Evolutionary conservation across 2,113 vertebrate genomes (phyloP), one percentile per base, ranked within the genome.

Genomic region (Diglossa brunneiventris): DNA sequence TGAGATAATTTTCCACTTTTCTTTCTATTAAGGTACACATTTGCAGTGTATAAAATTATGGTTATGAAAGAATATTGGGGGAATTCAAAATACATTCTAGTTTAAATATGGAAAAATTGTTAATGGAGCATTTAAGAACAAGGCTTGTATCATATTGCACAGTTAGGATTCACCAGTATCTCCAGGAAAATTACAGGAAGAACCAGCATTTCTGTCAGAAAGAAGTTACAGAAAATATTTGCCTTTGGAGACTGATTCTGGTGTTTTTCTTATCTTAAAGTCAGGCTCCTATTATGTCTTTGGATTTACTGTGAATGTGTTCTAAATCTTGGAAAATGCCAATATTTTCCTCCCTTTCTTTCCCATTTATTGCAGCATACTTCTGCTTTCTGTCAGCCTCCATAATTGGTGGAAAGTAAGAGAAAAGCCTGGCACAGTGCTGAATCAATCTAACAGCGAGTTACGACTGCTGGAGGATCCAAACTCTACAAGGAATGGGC

Each of bases 211-310:
- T 78, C 83, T 84, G 72, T 63, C 76, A 90, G 77, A 83, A 93
- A 78, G 30, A 68, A 76, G 52, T 44, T 86, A 63, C 52, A 81
- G 50, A 85, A 94, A 95, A 87, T 75, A 79, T 79, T 84, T 81
- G 83, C 78, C 84, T 94, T 90, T 68, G 41, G 86, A 95, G 80
- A 90, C 76, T 16, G 61, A 69, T 90, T 87, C 85, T 78, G n/a
- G 42, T 93, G 83, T 53, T 94, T 92, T 96, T 90, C 88, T 90
- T 92, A 89, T 91, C 58, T 90, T 88, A 87, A 97, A 95, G 41
- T 27, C 74, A 78, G 39, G n/a, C 62, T 75, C 62, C 87, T 93
- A 81, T 91, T 96, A 95, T 96, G 94, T 74, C 31, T 89, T 89
- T 61, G 90, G 87, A 95, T 97, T 97, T 76, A 87, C 91, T 89